These are phyloP conservation scores for Solea solea DNA, from an alignment of 2,113 vertebrate species.

Conservation along the genomic window DNA sequence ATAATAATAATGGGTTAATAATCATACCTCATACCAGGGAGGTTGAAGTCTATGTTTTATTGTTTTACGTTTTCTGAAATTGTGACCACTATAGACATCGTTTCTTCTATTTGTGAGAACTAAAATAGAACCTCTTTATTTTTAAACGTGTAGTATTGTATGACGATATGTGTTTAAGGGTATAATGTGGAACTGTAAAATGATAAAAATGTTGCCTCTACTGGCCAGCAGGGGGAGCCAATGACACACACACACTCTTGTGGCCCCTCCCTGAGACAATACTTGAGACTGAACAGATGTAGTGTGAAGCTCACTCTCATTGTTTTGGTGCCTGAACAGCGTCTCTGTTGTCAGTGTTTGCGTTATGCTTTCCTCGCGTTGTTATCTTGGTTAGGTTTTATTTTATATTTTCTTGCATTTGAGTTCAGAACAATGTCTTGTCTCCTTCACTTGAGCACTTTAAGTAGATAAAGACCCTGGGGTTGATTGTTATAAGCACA, in stretches of 20 bases:
- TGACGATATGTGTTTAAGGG: constrained; percentile 44
- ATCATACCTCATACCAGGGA: constrained; percentile 19
- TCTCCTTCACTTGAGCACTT: constrained; percentile 71
- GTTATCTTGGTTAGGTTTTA: neutral
- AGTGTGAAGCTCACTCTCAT: constrained; percentile 54
- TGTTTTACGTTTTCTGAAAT: constrained; percentile 53
- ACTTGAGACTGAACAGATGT: constrained; percentile 54
- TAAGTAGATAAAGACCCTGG: constrained; percentile 72
- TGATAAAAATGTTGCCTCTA: constrained; percentile 62
- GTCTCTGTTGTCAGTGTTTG: constrained; percentile 52
- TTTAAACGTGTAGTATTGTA: constrained; percentile 40
- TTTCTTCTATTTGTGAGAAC: constrained; percentile 53
- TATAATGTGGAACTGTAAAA: constrained; percentile 47
- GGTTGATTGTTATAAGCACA: constrained; percentile 60
- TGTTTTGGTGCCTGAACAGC: constrained; percentile 67
- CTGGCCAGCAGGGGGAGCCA: constrained; percentile 33
- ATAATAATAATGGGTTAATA: no score
- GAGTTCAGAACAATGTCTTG: constrained; percentile 27
- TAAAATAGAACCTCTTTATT: constrained; percentile 27
- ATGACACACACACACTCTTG: neutral
- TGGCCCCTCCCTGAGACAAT: constrained; percentile 56
- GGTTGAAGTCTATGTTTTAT: constrained; percentile 21
- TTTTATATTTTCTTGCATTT: constrained; percentile 2
- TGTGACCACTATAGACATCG: constrained; percentile 25
- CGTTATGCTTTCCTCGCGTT: constrained; percentile 54